Base-by-base conservation (phyloP, 2,888 invertebrate genomes). In the Gortyna flavago region DNA sequence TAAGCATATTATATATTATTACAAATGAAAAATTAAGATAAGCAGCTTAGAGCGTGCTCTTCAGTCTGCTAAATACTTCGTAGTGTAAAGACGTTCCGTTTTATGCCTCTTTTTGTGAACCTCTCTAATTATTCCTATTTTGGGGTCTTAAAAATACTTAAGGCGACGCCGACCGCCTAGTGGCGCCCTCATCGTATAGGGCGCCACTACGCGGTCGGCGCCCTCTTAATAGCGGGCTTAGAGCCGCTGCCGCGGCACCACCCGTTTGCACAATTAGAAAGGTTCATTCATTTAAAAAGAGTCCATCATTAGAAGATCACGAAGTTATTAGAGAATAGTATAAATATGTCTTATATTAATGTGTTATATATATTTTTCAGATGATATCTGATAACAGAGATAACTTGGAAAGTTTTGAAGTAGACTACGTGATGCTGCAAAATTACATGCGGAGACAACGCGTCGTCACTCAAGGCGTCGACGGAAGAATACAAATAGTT, bases 341-440 rank as follows among this genome's bases (percentile, higher is more conserved):
- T 62, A 35, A 4, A 35, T 5, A 62, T 35, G 16, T n/a, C 41
- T 3, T 44, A 11, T 25, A 57, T 6, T 21, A 44, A 77, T 54
- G 9, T 54, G 5, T 0, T 25, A 8, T 5, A 18, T 44, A 29
- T n/a, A 64, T 69, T 44, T 89, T 89, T 0, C 92, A 97, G 97
- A 95, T 97, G 89, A 86, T 97, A 61, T 90, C 95, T 0, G 91
- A 97, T 0, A 95, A 97, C 88, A 92, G 97, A 32, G 92, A 95
- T 79, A 97, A 97, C 89, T 76, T 96, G 41, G 89, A 92, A 68
- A 92, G 93, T 68, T 96, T 97, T 54, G 93, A 92, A 0, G 83
- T 97, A 0, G 98, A 98, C 90, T 96, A 97, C 83, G 97, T 97
- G 81, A 93, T 97, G 85, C 91, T 97, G 79, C 95, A 95, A 76